Evolutionary conservation across 2,113 vertebrate genomes (phyloP), one percentile per base, ranked within the genome.

Genomic region (Choloepus hoffmanni): DNA sequence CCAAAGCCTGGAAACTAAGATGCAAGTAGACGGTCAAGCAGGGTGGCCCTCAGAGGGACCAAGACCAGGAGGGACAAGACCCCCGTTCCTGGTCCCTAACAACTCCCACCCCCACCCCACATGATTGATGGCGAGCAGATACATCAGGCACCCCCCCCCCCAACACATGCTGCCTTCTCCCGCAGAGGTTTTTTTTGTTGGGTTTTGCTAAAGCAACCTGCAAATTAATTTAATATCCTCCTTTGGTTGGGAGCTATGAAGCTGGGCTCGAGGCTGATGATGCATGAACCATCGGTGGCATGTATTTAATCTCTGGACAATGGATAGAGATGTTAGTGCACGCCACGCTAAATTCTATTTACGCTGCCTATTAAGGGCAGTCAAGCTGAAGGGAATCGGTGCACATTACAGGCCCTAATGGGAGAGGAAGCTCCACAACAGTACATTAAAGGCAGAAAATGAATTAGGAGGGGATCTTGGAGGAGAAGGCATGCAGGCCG

Each of bases 271-370:
- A 97, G 98, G 98, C 98, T 99, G 98, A 99, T 99, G 98, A 99
- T 99, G 99, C 98, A 98, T 99, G 99, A 99, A 99, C 98, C 98
- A 98, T 99, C 98, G 98, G 98, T 98, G 98, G 99, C 99, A 99
- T 99, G 98, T 99, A 99, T 99, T 99, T 99, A 99, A 99, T 99
- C 98, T 99, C 98, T 89, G 98, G 99, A 99, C 98, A 99, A 99
- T 98, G 98, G 98, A 99, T 99, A 99, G 98, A 99, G 99, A 99
- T 99, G 99, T 99, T 99, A 99, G 98, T 99, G 98, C 98, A 99
- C 97, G 98, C 98, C 99, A 99, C 99, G 98, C 99, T 99, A 99
- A 99, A 98, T 99, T 99, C 98, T 99, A 99, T 99, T 99, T 99
- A 99, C 98, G 99, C 98, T 99, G 99, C 98, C 99, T 99, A 99